Conservation (phyloP, 2,888 invertebrate species). For the Melanostoma scalare region DNA sequence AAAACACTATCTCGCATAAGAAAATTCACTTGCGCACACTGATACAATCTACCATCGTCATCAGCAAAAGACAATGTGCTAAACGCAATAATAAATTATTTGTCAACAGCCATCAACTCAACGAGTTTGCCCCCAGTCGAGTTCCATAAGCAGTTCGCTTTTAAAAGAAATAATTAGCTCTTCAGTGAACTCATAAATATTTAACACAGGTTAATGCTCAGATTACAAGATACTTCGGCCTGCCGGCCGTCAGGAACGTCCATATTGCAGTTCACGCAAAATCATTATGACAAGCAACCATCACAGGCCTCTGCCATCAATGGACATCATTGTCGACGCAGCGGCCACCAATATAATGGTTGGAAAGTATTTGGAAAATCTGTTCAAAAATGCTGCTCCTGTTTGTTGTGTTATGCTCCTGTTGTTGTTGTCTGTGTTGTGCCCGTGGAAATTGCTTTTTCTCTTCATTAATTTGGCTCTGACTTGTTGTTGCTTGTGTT, state of each 20-base stretch:
- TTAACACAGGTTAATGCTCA: slow-evolving; percentile 69
- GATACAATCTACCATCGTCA: not conserved
- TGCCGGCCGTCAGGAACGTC: not conserved
- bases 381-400: slow-evolving; percentile 68
- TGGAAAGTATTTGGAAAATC: slow-evolving; percentile 63
- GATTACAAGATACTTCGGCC: slow-evolving; percentile 60
- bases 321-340: slow-evolving; percentile 23
- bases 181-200: slow-evolving; percentile 71
- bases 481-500: not conserved
- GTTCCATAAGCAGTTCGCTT: slow-evolving; percentile 8
- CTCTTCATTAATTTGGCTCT: slow-evolving; percentile 46
- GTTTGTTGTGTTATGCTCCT: slow-evolving; percentile 17
- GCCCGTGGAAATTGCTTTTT: slow-evolving; percentile 54
- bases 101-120: slow-evolving; percentile 50
- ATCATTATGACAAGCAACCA: slow-evolving; percentile 65
- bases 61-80: slow-evolving; percentile 5
- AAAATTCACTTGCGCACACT: not conserved
- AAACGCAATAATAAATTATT: slow-evolving; percentile 56
- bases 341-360: slow-evolving; percentile 53
- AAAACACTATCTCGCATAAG: not conserved
- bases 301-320: slow-evolving; percentile 41
- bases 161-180: slow-evolving; percentile 67
- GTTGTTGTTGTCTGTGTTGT: slow-evolving; percentile 20
- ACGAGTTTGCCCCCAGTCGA: slow-evolving; percentile 18
- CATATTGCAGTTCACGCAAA: slow-evolving; percentile 64